Evolutionary conservation across 1,140 invertebrate species (phyloP).

Genomic region (Nylanderia fulva): DNA sequence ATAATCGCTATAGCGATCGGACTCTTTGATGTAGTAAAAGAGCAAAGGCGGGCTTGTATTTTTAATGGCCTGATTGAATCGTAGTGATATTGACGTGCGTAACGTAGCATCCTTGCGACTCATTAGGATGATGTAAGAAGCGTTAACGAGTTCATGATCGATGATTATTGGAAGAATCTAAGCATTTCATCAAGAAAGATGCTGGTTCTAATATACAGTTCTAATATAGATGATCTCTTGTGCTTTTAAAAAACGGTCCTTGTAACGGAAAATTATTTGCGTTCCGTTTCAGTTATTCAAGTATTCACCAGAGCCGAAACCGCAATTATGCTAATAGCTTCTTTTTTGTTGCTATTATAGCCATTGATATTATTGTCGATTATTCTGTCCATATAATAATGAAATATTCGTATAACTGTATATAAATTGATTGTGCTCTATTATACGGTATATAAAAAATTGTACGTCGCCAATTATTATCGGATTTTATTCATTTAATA

Average conservation of each 20-base stretch:
- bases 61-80: conserved; percentile 15
- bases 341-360: conserved; percentile 51
- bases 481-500: conserved; percentile 19
- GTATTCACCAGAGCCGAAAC: background rate
- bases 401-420: conserved; percentile 29
- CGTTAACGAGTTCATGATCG: conserved; percentile 35
- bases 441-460: background rate
- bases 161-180: conserved; percentile 51
- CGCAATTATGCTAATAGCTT: conserved; percentile 17
- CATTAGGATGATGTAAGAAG: conserved; percentile 43
- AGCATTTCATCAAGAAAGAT: conserved; percentile 21
- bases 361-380: conserved; percentile 39
- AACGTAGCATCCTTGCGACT: background rate
- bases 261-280: conserved; percentile 15
- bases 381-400: background rate
- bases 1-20: background rate
- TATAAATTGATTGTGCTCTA: background rate
- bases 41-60: background rate
- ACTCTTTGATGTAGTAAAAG: background rate
- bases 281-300: too few relatives aligned
- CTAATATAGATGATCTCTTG: conserved; percentile 24
- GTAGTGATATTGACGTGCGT: conserved; percentile 16
- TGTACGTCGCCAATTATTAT: background rate
- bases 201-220: conserved; percentile 12
- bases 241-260: background rate